These are phyloP conservation scores for Takifugu rubripes DNA, from an alignment of 2,797 vertebrate genomes.

Conservation along the genomic window DNA sequence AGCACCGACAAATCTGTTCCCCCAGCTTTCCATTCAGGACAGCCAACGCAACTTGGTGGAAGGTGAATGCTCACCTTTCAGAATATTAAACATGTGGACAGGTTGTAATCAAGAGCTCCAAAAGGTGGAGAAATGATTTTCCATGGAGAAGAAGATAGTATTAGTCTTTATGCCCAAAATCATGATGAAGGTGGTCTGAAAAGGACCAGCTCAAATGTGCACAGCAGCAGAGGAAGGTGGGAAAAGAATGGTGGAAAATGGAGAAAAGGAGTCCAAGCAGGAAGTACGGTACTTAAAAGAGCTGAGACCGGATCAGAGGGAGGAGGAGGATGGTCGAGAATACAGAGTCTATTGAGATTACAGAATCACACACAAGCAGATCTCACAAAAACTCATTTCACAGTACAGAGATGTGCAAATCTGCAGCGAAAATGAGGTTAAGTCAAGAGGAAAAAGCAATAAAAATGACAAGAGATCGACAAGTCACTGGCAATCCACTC, in stretches of 20 bases:
- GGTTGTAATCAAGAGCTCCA: constrained; percentile 56
- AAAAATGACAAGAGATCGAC: neutral
- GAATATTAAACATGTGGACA: constrained; percentile 55
- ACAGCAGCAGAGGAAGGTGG: constrained; percentile 8
- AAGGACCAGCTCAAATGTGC: constrained; percentile 16
- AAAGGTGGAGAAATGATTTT: constrained; percentile 67
- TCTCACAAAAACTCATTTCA: too few relatives aligned
- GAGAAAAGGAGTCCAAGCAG: neutral
- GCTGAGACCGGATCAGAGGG: too few relatives aligned
- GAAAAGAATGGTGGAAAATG: constrained; percentile 11
- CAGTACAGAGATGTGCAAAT: too few relatives aligned
- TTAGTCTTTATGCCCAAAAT: constrained; percentile 51
- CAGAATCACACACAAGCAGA: too few relatives aligned
- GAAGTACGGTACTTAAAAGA: too few relatives aligned
- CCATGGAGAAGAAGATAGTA: constrained; percentile 52
- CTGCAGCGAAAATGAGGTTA: neutral
- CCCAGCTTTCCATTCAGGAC: constrained; percentile 38
- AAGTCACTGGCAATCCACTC: neutral
- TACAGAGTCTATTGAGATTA: too few relatives aligned
- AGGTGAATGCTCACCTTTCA: constrained; percentile 55
- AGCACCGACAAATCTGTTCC: constrained; percentile 44
- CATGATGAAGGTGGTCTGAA: constrained; percentile 35
- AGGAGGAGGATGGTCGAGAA: too few relatives aligned
- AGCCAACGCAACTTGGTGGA: constrained; percentile 21
- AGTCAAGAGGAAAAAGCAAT: neutral